Evolutionary conservation across 2,113 vertebrate species (phyloP).

Genomic region (Microtus richardsoni): DNA sequence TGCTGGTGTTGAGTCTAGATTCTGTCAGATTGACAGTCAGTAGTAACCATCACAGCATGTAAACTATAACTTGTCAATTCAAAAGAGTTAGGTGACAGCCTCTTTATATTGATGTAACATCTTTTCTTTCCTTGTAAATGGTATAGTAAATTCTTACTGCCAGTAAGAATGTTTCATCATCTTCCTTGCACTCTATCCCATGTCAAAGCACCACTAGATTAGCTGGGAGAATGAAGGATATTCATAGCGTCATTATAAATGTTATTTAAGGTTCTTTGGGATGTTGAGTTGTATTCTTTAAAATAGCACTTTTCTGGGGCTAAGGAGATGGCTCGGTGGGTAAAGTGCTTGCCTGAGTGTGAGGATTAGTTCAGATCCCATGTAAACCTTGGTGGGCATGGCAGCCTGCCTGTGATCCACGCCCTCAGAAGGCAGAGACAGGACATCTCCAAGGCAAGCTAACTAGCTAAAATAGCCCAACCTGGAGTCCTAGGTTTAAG

Average conservation of each 20-base stretch:
- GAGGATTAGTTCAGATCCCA: neutral
- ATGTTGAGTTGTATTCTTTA: neutral
- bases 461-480: neutral
- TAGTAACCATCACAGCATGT: neutral
- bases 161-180: neutral
- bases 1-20: neutral
- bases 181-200: neutral
- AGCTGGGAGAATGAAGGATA: neutral
- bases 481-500: neutral
- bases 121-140: neutral
- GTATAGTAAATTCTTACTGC: neutral
- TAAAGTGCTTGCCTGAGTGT: neutral
- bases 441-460: neutral
- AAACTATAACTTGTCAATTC: neutral
- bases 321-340: neutral
- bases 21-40: neutral
- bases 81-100: neutral
- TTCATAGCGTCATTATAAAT: neutral
- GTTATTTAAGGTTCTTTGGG: neutral
- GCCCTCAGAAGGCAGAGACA: neutral
- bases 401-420: neutral
- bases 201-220: neutral
- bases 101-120: slow-evolving; percentile 1
- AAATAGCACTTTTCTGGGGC: neutral
- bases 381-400: neutral